phyloP scores from a whole-genome alignment of 2,797 vertebrate genomes.

The Periparus ater region DNA sequence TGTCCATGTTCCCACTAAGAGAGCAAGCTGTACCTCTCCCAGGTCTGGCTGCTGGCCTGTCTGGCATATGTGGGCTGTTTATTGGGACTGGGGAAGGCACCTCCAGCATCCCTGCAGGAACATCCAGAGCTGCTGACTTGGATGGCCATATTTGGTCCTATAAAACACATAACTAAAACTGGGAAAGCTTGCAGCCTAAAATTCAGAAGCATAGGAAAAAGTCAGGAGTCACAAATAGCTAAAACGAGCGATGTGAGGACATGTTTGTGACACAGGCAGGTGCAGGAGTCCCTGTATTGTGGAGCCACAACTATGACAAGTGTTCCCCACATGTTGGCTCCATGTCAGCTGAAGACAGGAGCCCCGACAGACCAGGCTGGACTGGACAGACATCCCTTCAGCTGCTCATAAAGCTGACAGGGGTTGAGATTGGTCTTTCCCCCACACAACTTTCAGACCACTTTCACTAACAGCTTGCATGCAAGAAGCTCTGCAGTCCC shows the following conservation, averaged over 20 bases:
- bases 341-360: accelerated
- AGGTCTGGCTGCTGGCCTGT: background rate
- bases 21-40: background rate
- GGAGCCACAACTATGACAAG: background rate
- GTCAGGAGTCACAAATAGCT: background rate
- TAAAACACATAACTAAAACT: background rate
- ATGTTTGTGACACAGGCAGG: background rate
- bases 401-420: background rate
- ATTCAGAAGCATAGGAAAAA: background rate
- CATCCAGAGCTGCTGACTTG: background rate
- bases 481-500: background rate
- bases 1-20: background rate
- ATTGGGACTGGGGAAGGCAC: accelerated
- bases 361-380: background rate
- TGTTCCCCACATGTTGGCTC: accelerated
- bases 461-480: background rate
- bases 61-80: background rate
- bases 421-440: background rate
- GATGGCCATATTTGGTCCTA: background rate
- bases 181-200: background rate
- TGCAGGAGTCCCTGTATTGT: background rate
- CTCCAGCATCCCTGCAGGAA: background rate
- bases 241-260: background rate
- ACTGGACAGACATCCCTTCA: background rate
- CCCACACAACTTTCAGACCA: background rate